phyloP scores from a whole-genome alignment of 92 coral and sea anemone species.

The Metridium senile region DNA sequence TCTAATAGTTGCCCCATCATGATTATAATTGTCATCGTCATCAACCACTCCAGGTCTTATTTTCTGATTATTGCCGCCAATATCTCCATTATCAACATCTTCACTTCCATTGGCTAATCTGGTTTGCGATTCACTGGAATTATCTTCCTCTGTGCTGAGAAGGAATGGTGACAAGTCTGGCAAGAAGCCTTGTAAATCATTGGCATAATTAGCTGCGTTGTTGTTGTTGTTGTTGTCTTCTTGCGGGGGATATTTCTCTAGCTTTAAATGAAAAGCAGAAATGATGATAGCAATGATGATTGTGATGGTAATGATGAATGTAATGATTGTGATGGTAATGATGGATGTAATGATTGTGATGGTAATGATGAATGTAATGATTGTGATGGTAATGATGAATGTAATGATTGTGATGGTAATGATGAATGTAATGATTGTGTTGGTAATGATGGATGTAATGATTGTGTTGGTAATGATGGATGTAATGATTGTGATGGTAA shows the following conservation, averaged over 20 bases:
- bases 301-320: too few species aligned
- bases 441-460: too few species aligned
- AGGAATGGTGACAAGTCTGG: conserved; percentile 1
- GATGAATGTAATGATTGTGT: too few species aligned
- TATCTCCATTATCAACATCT: not conserved
- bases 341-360: too few species aligned
- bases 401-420: too few species aligned
- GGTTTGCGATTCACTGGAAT: not conserved
- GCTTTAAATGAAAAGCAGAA: not conserved
- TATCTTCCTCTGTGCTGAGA: not conserved
- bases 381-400: too few species aligned
- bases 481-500: too few species aligned
- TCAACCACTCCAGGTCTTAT: not conserved
- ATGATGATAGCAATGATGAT: too few species aligned
- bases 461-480: too few species aligned
- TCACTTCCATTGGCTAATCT: not conserved
- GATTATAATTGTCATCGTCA: not conserved
- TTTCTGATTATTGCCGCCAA: not conserved
- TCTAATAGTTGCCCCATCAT: not conserved
- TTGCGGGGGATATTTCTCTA: not conserved
- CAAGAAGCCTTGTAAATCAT: not conserved
- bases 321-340: too few species aligned
- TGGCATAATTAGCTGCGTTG: not conserved
- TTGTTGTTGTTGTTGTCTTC: not conserved
- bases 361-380: too few species aligned